Conservation (phyloP, 2,113 vertebrate species). For the Pangasianodon hypophthalmus region DNA sequence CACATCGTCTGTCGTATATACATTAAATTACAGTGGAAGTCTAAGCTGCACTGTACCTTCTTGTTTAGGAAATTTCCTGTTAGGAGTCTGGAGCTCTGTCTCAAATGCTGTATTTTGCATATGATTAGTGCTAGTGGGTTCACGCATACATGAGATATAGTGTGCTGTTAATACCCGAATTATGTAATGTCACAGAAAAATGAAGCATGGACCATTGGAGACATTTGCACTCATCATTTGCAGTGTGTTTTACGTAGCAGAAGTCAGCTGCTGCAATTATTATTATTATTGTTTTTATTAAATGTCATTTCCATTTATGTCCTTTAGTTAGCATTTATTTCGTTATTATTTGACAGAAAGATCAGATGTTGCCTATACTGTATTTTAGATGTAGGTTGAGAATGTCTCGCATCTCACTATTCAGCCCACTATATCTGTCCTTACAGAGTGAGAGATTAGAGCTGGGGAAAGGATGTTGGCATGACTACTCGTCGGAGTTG, state of each 20-base stretch:
- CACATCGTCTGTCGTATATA: background rate
- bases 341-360: background rate
- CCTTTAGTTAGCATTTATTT: background rate
- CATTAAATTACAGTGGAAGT: background rate
- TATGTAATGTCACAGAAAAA: background rate
- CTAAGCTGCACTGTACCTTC: too few relatives aligned
- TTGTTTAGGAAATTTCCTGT: background rate
- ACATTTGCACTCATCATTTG: conserved; percentile 1
- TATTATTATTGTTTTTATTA: background rate
- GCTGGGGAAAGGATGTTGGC: conserved; percentile 51
- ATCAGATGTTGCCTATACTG: background rate
- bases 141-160: conserved; percentile 7
- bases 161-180: background rate
- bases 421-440: conserved; percentile 18
- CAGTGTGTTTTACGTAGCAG: background rate
- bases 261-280: background rate
- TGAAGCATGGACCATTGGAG: background rate
- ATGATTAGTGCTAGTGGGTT: background rate
- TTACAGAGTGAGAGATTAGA: conserved; percentile 28
- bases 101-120: background rate
- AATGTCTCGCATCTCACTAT: conserved; percentile 23
- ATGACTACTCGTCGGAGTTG: conserved; percentile 49
- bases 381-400: background rate
- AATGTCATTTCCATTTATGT: background rate
- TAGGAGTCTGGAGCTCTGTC: background rate